phyloP scores from a whole-genome alignment of 2,888 invertebrate species.

The Anarsia innoxiella region DNA sequence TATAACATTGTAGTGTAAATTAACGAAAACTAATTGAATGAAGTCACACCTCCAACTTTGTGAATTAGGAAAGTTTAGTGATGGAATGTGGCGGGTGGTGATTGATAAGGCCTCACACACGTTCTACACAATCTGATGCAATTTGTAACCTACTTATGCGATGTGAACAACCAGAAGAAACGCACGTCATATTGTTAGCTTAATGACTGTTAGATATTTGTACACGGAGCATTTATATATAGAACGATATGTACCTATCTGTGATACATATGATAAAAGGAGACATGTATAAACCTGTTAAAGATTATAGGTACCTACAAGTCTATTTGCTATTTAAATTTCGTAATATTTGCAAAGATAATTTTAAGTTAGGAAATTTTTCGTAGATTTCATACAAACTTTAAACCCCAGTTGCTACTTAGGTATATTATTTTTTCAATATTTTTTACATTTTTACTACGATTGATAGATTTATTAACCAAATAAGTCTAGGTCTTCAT shows the following conservation, averaged over 20 bases:
- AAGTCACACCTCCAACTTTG: conserved; percentile 3
- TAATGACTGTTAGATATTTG: background rate
- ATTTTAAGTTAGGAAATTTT: no score
- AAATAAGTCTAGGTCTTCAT: background rate
- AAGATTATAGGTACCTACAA: no score
- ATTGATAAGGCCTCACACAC: background rate
- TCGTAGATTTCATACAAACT: no score
- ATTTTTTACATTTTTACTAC: background rate
- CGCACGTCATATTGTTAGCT: background rate
- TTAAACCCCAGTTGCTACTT: no score
- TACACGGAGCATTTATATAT: background rate
- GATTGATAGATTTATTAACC: background rate
- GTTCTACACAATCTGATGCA: conserved; percentile 20
- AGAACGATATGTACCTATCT: background rate
- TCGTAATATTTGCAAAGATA: no score
- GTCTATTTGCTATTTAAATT: no score
- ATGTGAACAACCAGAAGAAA: no score
- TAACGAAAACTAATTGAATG: conserved; percentile 11
- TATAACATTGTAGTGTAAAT: no score
- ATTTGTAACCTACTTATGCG: conserved; percentile 20
- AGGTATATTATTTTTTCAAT: background rate
- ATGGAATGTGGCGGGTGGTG: background rate
- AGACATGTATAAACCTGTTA: no score
- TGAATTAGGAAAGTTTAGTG: no score
- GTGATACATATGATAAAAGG: no score